These are phyloP conservation scores for Chaetops frenatus DNA, from an alignment of 2,113 vertebrate genomes.

Conservation along the genomic window DNA sequence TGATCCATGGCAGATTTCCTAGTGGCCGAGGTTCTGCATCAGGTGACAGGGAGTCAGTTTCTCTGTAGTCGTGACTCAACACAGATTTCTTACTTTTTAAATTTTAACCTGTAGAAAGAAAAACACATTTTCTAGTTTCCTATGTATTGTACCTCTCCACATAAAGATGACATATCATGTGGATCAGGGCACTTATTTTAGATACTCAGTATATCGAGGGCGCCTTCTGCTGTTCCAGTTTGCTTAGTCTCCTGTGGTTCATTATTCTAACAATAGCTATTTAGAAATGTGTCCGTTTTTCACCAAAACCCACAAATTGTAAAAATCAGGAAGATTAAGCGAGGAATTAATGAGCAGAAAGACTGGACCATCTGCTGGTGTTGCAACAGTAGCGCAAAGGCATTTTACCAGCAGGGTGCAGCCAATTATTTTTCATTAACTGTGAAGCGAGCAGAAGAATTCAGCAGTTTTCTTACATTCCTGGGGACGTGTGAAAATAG, in stretches of 20 bases:
- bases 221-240: constrained; percentile 34
- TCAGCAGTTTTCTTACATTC: constrained; percentile 2
- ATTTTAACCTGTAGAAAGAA: constrained; percentile 47
- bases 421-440: neutral
- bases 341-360: neutral
- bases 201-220: neutral
- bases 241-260: neutral
- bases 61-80: constrained; percentile 42
- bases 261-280: constrained; percentile 1
- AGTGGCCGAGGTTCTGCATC: constrained; percentile 7
- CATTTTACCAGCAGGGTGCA: neutral
- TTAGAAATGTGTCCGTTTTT: neutral
- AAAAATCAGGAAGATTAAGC: neutral
- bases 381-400: neutral
- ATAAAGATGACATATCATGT: neutral
- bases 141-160: constrained; percentile 40
- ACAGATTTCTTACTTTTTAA: constrained; percentile 48
- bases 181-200: constrained; percentile 26
- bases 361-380: neutral
- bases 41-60: constrained; percentile 30
- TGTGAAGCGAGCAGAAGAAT: neutral
- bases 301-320: neutral
- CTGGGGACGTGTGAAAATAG: neutral
- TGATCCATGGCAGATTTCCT: constrained; percentile 38
- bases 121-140: constrained; percentile 40